These are phyloP conservation scores for Litocranius walleri DNA, from an alignment of 2,113 vertebrate genomes.

Conservation along the genomic window DNA sequence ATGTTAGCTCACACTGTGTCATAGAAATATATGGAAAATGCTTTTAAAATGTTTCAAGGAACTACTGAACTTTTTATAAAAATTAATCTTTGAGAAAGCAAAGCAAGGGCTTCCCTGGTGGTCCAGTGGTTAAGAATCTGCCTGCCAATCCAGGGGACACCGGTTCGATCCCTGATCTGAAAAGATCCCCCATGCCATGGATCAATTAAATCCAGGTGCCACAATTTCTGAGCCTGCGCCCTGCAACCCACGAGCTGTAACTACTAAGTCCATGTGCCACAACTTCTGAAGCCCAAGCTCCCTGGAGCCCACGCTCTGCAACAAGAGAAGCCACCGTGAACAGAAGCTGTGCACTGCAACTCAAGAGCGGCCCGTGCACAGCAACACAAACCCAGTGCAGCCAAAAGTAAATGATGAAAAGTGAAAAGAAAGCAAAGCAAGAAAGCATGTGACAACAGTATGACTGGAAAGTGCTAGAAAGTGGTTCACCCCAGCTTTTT, in stretches of 20 bases:
- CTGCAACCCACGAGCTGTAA: background rate
- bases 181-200: background rate
- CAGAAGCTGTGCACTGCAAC: background rate
- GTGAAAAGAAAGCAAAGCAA: background rate
- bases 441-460: background rate
- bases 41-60: background rate
- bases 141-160: background rate
- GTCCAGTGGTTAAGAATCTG: background rate
- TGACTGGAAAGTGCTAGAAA: background rate
- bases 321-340: background rate
- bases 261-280: background rate
- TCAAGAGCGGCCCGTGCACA: fast-evolving
- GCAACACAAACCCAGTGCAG: background rate
- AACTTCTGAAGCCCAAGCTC: background rate
- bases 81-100: background rate
- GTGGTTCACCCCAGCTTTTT: background rate
- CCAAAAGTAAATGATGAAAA: background rate
- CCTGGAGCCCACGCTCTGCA: background rate
- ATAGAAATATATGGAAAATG: background rate
- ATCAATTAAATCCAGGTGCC: background rate
- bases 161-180: background rate
- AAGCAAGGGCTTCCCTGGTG: background rate
- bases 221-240: background rate
- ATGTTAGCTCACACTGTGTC: background rate
- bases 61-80: background rate